Base-by-base conservation (phyloP, 1,140 invertebrate species). In the Steinernema feltiae region DNA sequence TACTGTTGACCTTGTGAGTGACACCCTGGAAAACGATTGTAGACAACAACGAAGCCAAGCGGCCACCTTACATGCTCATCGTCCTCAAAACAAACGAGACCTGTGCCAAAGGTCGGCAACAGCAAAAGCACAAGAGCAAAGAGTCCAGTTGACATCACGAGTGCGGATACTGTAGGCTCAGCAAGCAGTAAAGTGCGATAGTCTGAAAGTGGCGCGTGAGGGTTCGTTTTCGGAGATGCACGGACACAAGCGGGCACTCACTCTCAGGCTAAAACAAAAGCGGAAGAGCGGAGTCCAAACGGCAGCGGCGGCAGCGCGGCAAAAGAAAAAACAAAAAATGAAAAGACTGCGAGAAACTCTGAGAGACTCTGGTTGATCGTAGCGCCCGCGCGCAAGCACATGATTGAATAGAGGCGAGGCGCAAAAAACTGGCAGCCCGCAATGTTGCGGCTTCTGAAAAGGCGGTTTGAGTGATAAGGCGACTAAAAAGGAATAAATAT, bases 401-500 rank as follows among this genome's bases (percentile, higher is more conserved):
- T 41, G 35, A 41, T 41, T 7, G n/a, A 12, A 46, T 46, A 46
- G 41, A 7, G 41, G 41, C 7, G 7, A 46, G 7, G 41, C 41
- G 41, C 41, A 46, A 46, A 46, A 46, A 46, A 46, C 7, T n/a
- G n/a, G n/a, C 7, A n/a, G 41, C n/a, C n/a, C n/a, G n/a, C n/a
- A 46, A 46, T 12, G 7, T 12, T 46, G 41, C 41, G 41, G 41
- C 41, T 46, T n/a, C 41, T 46, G n/a, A 46, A 27, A 63, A 27
- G 53, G 53, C 7, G 53, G 15, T 3, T 63, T 63, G 53, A 63
- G 53, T 27, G 53, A 63, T 63, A 63, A n/a, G 53, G 24, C 12
- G 53, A 63, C 53, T 27, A 27, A 15, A 63, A 63, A 63, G 12
- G 53, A 63, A 63, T 63, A 63, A 63, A 63, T 63, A 63, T 63